Conservation (phyloP, 2,888 invertebrate species). For the Idaea aversata region DNA sequence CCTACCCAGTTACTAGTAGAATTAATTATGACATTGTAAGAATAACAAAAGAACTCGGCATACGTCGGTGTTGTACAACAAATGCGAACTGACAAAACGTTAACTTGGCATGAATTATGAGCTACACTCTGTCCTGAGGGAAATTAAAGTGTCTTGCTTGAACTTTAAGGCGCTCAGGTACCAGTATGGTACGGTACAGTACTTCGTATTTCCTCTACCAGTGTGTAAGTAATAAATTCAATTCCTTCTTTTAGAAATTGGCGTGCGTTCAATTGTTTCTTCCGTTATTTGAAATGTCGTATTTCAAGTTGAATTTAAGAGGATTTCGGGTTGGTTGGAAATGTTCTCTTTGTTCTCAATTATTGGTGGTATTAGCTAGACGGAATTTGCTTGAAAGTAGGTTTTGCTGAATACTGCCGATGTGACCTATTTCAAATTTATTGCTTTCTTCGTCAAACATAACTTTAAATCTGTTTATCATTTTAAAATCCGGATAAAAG, state of each 20-base stretch:
- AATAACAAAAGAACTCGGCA: conserved; percentile 40
- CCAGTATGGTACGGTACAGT: conserved; percentile 28
- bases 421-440: neutral
- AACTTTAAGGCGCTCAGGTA: conserved; percentile 75
- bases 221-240: conserved; percentile 63
- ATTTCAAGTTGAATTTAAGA: conserved; percentile 5
- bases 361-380: conserved; percentile 12
- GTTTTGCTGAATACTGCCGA: neutral
- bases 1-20: conserved; percentile 13
- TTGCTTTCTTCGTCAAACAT: neutral
- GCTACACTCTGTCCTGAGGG: conserved; percentile 64
- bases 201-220: conserved; percentile 40
- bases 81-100: conserved; percentile 77
- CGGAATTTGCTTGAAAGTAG: neutral
- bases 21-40: conserved; percentile 15
- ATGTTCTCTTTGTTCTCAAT: conserved; percentile 11
- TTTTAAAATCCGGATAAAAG: neutral
- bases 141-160: conserved; percentile 78
- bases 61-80: conserved; percentile 60
- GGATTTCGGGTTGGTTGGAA: conserved; percentile 9
- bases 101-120: conserved; percentile 78
- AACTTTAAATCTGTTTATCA: neutral
- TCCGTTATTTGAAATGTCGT: conserved; percentile 15
- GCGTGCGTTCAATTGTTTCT: conserved; percentile 43
- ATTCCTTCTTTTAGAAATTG: conserved; percentile 53